Evolutionary conservation across 2,888 invertebrate genomes (phyloP).

Genomic region (Axea sp.): DNA sequence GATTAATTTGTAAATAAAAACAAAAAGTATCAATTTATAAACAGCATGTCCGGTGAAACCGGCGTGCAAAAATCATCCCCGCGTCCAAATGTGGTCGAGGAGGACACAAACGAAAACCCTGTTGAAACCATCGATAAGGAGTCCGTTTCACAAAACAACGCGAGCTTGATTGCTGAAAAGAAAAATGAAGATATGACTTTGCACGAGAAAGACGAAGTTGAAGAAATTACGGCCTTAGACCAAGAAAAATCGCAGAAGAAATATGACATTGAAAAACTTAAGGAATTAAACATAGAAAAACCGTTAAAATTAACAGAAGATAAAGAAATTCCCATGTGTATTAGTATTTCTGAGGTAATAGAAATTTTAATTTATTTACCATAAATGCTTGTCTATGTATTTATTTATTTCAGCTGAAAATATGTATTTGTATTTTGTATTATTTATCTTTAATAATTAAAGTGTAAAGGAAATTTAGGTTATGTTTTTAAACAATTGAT

Average conservation of each 20-base stretch:
- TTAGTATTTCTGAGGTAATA: constrained; percentile 32
- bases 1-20: too few relatives aligned
- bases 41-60: constrained; percentile 51
- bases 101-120: constrained; percentile 7
- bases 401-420: too few relatives aligned
- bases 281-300: not conserved
- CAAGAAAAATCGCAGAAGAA: not conserved
- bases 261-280: constrained; percentile 17
- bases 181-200: not conserved
- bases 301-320: constrained; percentile 21
- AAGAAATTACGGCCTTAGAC: constrained; percentile 6
- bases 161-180: not conserved
- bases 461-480: too few relatives aligned
- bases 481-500: too few relatives aligned
- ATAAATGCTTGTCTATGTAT: too few relatives aligned
- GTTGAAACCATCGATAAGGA: constrained; percentile 3
- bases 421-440: too few relatives aligned
- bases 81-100: constrained; percentile 42
- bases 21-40: not conserved
- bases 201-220: constrained; percentile 6
- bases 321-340: constrained; percentile 47
- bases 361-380: too few relatives aligned
- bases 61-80: constrained; percentile 40
- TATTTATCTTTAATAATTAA: too few relatives aligned
- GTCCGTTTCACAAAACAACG: not conserved